These are phyloP conservation scores for Ganaspis brasiliensis DNA, from an alignment of 2,888 invertebrate species.

Conservation along the genomic window DNA sequence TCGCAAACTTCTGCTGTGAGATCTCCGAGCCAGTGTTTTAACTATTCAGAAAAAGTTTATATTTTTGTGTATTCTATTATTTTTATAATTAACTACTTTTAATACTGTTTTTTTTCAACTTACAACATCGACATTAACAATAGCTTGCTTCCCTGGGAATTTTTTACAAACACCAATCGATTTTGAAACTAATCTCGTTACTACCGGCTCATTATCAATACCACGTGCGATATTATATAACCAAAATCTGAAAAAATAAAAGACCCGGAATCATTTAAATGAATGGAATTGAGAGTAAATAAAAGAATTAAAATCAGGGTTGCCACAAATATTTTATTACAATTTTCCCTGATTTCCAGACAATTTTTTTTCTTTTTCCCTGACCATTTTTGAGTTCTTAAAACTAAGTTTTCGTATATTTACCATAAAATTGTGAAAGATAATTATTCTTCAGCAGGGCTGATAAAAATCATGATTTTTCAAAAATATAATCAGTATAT, in stretches of 20 bases:
- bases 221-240: conserved; percentile 93
- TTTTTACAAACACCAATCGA: conserved; percentile 98
- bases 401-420: too few species aligned
- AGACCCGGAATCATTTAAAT: conserved; percentile 11
- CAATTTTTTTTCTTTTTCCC: too few species aligned
- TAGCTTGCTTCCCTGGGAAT: conserved; percentile 91
- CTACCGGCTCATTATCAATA: conserved; percentile 93
- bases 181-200: conserved; percentile 91
- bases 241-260: conserved; percentile 86
- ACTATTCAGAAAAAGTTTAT: conserved; percentile 58
- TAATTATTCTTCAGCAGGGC: too few species aligned
- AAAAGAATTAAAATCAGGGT: not conserved
- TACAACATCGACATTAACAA: conserved; percentile 85
- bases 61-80: not conserved
- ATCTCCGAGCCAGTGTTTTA: conserved; percentile 90
- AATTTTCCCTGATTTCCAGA: too few species aligned
- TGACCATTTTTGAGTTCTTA: too few species aligned
- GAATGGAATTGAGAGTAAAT: too few species aligned
- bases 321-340: too few species aligned
- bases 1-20: conserved; percentile 92
- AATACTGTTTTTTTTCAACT: too few species aligned
- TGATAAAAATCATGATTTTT: too few species aligned
- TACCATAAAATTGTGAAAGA: too few species aligned
- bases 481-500: too few species aligned
- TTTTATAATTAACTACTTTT: not conserved